Conservation (phyloP, 2,797 vertebrate species). For the Stomatorhinus walkeri region DNA sequence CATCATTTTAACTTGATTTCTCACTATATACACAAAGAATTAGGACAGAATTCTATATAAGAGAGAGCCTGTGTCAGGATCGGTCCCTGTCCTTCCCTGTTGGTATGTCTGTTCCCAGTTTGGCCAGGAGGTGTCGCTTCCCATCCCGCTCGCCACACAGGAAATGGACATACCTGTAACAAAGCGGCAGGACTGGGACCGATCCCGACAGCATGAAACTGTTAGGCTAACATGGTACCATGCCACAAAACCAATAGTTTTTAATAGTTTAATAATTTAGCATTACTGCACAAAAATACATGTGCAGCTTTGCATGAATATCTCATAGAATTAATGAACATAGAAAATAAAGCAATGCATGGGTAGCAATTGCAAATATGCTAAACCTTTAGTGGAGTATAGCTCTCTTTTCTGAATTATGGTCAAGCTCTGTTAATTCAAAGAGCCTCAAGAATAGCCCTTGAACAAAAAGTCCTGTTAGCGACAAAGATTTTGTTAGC, state of each 20-base stretch:
- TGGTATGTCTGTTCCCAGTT: not conserved
- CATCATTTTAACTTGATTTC: not conserved
- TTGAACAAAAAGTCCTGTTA: not conserved
- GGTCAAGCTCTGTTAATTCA: not conserved
- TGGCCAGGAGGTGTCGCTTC: not conserved
- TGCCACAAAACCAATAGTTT: not conserved
- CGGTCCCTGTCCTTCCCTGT: not conserved
- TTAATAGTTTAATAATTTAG: not conserved
- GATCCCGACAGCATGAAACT: not conserved
- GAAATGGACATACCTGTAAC: not conserved
- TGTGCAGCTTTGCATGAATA: not conserved
- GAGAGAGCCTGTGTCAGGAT: not conserved
- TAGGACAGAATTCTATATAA: not conserved
- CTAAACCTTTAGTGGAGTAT: not conserved
- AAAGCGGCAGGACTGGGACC: not conserved
- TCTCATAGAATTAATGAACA: not conserved
- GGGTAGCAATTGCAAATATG: not conserved
- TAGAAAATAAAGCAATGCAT: not conserved
- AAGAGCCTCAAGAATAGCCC: not conserved
- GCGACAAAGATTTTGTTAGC: not conserved
- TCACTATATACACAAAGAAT: not conserved
- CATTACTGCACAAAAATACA: not conserved
- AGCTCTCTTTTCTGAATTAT: not conserved
- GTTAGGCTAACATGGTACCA: not conserved
- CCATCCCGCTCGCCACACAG: not conserved